Base-by-base conservation (phyloP, 2,888 invertebrate genomes). In the Capitulum mitella region DNA sequence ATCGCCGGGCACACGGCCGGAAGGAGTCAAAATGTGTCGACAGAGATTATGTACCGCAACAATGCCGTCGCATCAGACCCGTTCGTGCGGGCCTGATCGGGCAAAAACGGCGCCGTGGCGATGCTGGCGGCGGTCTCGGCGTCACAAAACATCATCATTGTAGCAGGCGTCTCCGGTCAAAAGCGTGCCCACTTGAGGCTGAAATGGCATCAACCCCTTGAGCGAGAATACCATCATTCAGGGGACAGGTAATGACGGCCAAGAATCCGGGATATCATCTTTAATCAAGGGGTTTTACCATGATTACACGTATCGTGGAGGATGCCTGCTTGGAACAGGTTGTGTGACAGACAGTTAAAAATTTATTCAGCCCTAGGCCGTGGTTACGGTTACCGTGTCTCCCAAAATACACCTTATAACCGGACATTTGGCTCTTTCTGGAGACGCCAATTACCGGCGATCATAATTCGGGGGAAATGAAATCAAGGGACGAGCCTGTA, bases 201-300 rank as follows among this genome's bases (percentile, higher is more conserved):
- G 29, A 37, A 32, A 22, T 34, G 70, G 70, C 70, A 70, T n/a
- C 70, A 70, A 70, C 70, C 70, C 70, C 70, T 70, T 70, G 70
- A 70, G 70, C 70, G 22, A 70, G 70, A 70, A 70, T 70, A 70
- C 70, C 70, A 37, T 70, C 70, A 70, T 70, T 29, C 70, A 6
- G 37, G 14, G 70, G 70, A 70, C 70, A 70, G 37, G 37, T 70
- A 70, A 70, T 70, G 70, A 70, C 37, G 70, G 37, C 37, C 37
- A 70, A 19, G 70, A 70, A 70, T 70, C 70, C 70, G 22, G 70
- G 70, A 70, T 70, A 70, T 70, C 70, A 37, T 70, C 70, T 19
- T 2, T 70, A 70, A 70, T 70, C 37, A 37, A 26, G 34, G 70
- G 70, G 37, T 70, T 70, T 70, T 70, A 70, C 22, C 22, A 16